Percentiles rank a stretch among this genome's conserved stretches.
Conservation (phyloP, 1,140 invertebrate genomes). For the Caenorhabditis briggsae region DNA sequence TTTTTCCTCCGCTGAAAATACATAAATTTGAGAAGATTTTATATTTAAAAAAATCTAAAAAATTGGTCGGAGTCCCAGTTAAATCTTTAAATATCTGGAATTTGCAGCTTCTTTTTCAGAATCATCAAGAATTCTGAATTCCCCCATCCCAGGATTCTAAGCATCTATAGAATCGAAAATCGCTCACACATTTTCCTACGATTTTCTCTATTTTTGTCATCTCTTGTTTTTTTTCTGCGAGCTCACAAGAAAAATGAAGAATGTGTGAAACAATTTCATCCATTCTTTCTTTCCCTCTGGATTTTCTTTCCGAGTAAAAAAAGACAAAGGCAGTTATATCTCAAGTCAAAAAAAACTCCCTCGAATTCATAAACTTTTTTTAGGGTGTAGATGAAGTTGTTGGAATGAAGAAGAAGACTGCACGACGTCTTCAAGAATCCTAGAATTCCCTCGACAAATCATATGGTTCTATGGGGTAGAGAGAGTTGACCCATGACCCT, state of each 20-base stretch:
- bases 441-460: conserved; percentile 12
- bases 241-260: conserved; percentile 14
- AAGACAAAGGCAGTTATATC: conserved; percentile 23
- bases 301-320: background rate
- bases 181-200: too few species aligned
- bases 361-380: conserved; percentile 44
- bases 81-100: too few species aligned
- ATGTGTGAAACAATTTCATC: conserved; percentile 29
- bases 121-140: too few species aligned
- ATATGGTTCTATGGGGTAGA: background rate
- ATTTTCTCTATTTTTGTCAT: background rate
- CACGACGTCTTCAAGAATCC: background rate
- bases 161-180: too few species aligned
- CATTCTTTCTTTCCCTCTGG: background rate
- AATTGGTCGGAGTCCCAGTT: too few species aligned
- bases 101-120: too few species aligned
- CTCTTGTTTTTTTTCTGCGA: background rate
- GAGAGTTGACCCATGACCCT: conserved; percentile 16
- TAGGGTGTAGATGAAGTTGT: too few species aligned
- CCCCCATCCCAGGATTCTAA: too few species aligned
- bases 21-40: too few species aligned
- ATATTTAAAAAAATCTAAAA: too few species aligned
- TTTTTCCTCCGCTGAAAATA: too few species aligned
- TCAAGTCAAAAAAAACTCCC: background rate
- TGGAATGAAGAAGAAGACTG: background rate